Base-by-base conservation (phyloP, 1,140 invertebrate genomes). In the Coenobita brevimanus region DNA sequence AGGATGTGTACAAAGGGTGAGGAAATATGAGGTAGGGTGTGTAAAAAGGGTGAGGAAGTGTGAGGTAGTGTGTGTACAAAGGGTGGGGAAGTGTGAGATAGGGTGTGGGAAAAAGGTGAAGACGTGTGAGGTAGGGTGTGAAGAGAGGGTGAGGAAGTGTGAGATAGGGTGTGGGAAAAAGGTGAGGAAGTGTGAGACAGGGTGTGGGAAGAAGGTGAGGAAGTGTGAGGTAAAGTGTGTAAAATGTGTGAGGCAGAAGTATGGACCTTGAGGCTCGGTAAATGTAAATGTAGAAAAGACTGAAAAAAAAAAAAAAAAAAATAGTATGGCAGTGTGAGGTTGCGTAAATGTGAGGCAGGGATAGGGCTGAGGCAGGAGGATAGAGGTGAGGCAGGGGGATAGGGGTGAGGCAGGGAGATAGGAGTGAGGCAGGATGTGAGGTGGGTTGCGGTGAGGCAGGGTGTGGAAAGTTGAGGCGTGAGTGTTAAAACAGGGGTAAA, bases 391-490 rank as follows among this genome's bases (percentile, higher is more conserved):
- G n/a, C n/a, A n/a, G n/a, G n/a, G n/a, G n/a, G n/a, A n/a, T n/a
- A n/a, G n/a, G n/a, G n/a, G n/a, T n/a, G n/a, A n/a, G n/a, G n/a
- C n/a, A n/a, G n/a, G n/a, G n/a, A n/a, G n/a, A n/a, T n/a, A n/a
- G n/a, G n/a, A n/a, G n/a, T n/a, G n/a, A n/a, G n/a, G n/a, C n/a
- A n/a, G n/a, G n/a, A n/a, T n/a, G n/a, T n/a, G n/a, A n/a, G n/a
- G n/a, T n/a, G n/a, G n/a, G n/a, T n/a, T n/a, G n/a, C n/a, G n/a
- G n/a, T n/a, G n/a, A n/a, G 98, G 98, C 92, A 96, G 97, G 94
- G 96, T 97, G 93, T 90, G 88, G 8, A 6, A 50, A 50, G 46
- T 6, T 50, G 46, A 50, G 46, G 46, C 17, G 46, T 6, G 6
- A 50, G 46, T 6, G 46, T 8, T 17, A 50, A 6, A 6, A 17